Evolutionary conservation across 2,113 vertebrate genomes (phyloP), one percentile per base, ranked within the genome.

Genomic region (Balaeniceps rex): DNA sequence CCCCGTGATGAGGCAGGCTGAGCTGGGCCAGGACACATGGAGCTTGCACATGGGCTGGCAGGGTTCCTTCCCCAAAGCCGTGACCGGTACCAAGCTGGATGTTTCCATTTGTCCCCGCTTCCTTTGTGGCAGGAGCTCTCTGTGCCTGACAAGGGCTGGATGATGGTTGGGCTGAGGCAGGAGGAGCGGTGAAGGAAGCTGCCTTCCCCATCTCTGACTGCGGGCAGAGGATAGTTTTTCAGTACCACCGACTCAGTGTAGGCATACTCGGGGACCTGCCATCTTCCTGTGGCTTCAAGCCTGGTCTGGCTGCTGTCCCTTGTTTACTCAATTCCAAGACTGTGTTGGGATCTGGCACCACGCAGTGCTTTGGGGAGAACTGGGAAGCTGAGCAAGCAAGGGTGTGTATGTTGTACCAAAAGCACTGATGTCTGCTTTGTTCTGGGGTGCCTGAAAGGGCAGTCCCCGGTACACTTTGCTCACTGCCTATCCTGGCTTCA

Each of bases 1-100:
- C 74, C 58, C 63, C 6, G 42, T 2, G 3, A 5, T 34, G 70
- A 90, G 65, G n/a, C 83, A 87, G 61, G 26, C 72, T 75, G 90
- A 88, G 83, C 83, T 87, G 52, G 83, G 88, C 90, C 94, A 93
- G 83, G 58, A 92, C 86, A 6, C 65, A 44, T 52, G 79, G 82
- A 93, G 68, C 64, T 86, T 72, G 60, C 90, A 92, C 82, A 93
- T 87, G 60, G 71, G 38, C 94, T 97, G 97, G 92, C 95, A 87
- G 72, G 24, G 12, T 79, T 96, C 83, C 86, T 33, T 90, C 17
- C 79, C 64, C n/a, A 47, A 47, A 88, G 86, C 54, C 44, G 7
- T 15, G 46, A 7, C 49, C 2, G 6, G 24, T 86, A 92, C 92
- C 96, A 96, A 87, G 86, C 80, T 96, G 69, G 83, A 91, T 92